Base-by-base conservation (phyloP, 2,797 vertebrate genomes). In the Coccyzus lansbergi region DNA sequence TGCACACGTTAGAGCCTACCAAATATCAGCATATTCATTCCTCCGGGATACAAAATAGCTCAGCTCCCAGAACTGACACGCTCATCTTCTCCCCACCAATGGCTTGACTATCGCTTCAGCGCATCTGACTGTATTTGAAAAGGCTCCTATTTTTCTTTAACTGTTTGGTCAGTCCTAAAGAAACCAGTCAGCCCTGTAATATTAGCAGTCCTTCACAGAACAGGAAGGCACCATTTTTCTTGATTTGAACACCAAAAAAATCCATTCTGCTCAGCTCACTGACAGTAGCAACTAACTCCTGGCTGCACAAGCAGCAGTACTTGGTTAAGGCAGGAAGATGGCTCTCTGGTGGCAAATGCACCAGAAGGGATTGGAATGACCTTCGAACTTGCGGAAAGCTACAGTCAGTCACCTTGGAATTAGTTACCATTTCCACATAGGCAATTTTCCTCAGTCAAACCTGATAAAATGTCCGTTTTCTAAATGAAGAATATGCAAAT, bases 401-500 rank as follows among this genome's bases (percentile, higher is more conserved):
- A 7, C 51, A 11, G 34, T 49, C 59, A 15, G 36, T 53, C 62
- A 64, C 48, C 24, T 51, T 38, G 62, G 79, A 81, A 90, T 55
- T 20, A 72, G n/a, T 77, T 52, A 33, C 33, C 12, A 2, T 67
- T 80, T 74, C 74, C 80, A 63, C 6, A 2, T 2, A 82, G 82
- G 70, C 52, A 38, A 82, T 79, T 65, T 60, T 63, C 44, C 48
- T 85, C 56, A 51, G 64, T 87, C 79, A 77, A 65, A 76, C 60
- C 53, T 40, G 64, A 70, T 26, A 59, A 91, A 85, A 58, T 3
- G 18, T n/a, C 85, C 18, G 38, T 38, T 40, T 83, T 34, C 46
- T 81, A 74, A 86, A 83, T 34, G 42, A 83, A 93, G 90, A 71
- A 88, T 49, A 88, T 21, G 28, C 74, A 83, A 78, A 75, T 62